These are phyloP conservation scores for Lordiphosa mommai DNA, from an alignment of 1,140 invertebrate genomes.

Conservation along the genomic window DNA sequence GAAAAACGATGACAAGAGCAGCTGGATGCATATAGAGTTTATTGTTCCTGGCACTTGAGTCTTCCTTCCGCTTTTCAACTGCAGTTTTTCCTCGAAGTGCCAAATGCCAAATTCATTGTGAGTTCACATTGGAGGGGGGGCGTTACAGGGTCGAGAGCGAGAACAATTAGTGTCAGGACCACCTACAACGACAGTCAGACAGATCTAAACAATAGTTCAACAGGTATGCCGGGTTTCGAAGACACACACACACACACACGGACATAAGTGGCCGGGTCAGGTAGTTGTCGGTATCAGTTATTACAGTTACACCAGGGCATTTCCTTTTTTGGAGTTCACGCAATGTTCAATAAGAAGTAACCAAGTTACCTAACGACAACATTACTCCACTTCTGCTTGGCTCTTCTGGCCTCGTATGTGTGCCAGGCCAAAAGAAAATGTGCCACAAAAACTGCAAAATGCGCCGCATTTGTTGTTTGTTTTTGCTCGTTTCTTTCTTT, in stretches of 20 bases:
- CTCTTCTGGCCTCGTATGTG: slow-evolving; percentile 44
- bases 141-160: slow-evolving; percentile 29
- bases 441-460: slow-evolving; percentile 68
- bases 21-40: not conserved
- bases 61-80: slow-evolving; percentile 51
- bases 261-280: slow-evolving; percentile 7
- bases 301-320: slow-evolving; percentile 10
- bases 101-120: slow-evolving; percentile 59
- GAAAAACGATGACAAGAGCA: slow-evolving; percentile 7
- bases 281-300: not conserved
- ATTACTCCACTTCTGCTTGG: slow-evolving; percentile 67
- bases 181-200: slow-evolving; percentile 4
- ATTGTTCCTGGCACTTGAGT: slow-evolving; percentile 41
- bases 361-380: slow-evolving; percentile 72
- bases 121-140: slow-evolving; percentile 18
- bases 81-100: slow-evolving; percentile 55
- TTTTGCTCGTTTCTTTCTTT: slow-evolving; percentile 61
- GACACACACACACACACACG: too few relatives aligned
- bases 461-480: slow-evolving; percentile 38
- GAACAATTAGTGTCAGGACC: slow-evolving; percentile 33
- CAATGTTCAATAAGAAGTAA: slow-evolving; percentile 67
- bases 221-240: slow-evolving; percentile 11
- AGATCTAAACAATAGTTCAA: slow-evolving; percentile 9
- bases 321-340: slow-evolving; percentile 41
- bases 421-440: slow-evolving; percentile 66